A percentile compares a stretch with the other conserved stretches of the same genome.
Conservation (phyloP, 1,140 invertebrate genomes). For the Ceratitis capitata region DNA sequence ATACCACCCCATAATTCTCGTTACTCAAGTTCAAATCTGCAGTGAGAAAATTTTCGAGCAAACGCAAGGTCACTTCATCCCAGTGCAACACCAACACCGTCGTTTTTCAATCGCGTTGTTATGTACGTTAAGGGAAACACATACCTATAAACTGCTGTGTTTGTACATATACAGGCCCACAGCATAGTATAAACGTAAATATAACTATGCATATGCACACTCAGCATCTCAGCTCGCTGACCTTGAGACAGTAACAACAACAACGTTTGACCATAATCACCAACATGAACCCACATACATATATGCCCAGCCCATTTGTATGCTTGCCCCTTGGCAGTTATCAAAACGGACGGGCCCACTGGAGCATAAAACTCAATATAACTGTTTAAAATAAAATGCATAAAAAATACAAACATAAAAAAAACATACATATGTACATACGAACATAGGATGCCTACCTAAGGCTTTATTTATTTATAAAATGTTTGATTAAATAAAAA, state of each 20-base stretch:
- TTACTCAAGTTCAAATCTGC: neutral
- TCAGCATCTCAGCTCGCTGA: neutral
- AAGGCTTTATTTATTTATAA: neutral
- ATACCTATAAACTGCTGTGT: neutral
- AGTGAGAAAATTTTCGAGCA: neutral
- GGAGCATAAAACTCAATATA: neutral
- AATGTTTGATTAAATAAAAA: neutral
- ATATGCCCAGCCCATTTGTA: neutral
- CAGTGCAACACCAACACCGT: neutral
- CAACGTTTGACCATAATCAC: neutral
- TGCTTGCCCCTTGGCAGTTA: neutral
- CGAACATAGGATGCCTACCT: neutral
- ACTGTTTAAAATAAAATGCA: neutral
- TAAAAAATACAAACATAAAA: neutral
- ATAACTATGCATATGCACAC: neutral
- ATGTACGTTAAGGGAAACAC: neutral
- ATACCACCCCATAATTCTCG: neutral
- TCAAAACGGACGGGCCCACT: neutral
- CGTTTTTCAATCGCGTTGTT: neutral
- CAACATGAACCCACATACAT: neutral
- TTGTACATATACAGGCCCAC: too few species aligned
- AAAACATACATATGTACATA: neutral
- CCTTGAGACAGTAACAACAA: conserved; percentile 17
- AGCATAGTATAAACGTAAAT: neutral
- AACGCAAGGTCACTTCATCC: neutral